Base-by-base conservation (phyloP, 2,113 vertebrate species). In the Mionectes macconnelli region DNA sequence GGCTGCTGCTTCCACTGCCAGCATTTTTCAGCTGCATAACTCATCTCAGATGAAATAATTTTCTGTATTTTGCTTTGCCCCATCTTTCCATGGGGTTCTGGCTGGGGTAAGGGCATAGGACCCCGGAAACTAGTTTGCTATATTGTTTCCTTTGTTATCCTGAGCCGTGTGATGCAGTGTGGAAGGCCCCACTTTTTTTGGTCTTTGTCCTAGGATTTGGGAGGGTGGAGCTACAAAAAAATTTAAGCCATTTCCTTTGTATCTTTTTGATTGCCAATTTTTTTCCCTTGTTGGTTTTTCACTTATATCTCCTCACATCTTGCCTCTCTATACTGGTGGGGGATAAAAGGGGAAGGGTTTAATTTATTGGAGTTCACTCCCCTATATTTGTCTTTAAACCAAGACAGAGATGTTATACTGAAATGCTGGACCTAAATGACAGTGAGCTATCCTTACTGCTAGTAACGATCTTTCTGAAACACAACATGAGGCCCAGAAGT, bases 401-500 rank as follows among this genome's bases (percentile, higher is more conserved):
- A 39, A 28, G 59, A 28, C 35, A 62, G 35, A 62, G 35, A 33
- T 49, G 39, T 53, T 24, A 2, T 5, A 14, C 14, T 39, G 27
- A 56, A 60, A n/a, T 33, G 22, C 39, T 52, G n/a, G 37, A n/a
- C 25, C 45, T 1, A 0, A 68, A 27, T 0, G 1, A 52, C 24
- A 19, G 14, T 13, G 62, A 56, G 42, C 24, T 55, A 4, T 56
- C 49, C 78, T 56, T 47, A 23, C 33, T 59, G 47, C 72, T 21
- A 17, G 12, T 27, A 42, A 30, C 1, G 9, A 79, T 35, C 62
- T 84, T 74, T 18, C 52, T 68, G 62, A 27, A 64, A 60, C 30
- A 44, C 0, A 4, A 20, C 39, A 49, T 2, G 31, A 73, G 40
- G 45, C 24, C 75, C 59, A 62, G 49, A 55, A 73, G 19, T 1